A percentile compares a stretch with the other conserved stretches of the same genome.
phyloP scores from a whole-genome alignment of 2,888 invertebrate genomes.

The Heliconius hortense region DNA sequence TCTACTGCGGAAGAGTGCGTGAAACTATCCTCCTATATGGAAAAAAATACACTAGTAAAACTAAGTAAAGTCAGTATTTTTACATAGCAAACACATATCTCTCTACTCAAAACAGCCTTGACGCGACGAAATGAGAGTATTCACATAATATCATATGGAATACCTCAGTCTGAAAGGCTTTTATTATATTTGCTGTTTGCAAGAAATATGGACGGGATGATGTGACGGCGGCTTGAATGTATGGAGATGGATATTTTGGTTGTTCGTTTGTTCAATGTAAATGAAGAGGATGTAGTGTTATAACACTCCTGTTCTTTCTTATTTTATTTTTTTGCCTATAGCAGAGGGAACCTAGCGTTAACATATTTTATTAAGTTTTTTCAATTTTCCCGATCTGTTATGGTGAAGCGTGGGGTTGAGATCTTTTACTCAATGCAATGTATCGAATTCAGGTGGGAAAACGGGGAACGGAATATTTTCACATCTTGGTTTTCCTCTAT shows the following conservation, averaged over 20 bases:
- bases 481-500: too few relatives aligned
- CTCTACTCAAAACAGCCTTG: constrained; percentile 11
- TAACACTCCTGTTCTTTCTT: background rate
- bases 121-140: constrained; percentile 35
- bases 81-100: constrained; percentile 11
- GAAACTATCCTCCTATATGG: background rate
- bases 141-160: constrained; percentile 41
- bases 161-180: constrained; percentile 48
- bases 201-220: constrained; percentile 66
- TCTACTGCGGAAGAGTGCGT: too few relatives aligned
- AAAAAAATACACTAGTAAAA: background rate
- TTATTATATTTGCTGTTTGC: constrained; percentile 69
- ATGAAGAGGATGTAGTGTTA: background rate
- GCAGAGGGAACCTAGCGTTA: too few relatives aligned
- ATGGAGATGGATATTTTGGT: constrained; percentile 41
- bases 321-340: too few relatives aligned
- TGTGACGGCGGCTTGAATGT: constrained; percentile 44
- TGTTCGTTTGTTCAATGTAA: background rate
- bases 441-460: background rate
- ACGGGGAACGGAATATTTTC: too few relatives aligned
- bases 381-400: background rate
- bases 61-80: background rate
- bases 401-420: too few relatives aligned
- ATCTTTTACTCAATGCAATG: background rate
- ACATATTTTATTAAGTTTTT: too few relatives aligned